Percentiles rank a stretch among this genome's conserved stretches.
Evolutionary conservation across 2,113 vertebrate genomes (phyloP).

Genomic region (Ochotona princeps): DNA sequence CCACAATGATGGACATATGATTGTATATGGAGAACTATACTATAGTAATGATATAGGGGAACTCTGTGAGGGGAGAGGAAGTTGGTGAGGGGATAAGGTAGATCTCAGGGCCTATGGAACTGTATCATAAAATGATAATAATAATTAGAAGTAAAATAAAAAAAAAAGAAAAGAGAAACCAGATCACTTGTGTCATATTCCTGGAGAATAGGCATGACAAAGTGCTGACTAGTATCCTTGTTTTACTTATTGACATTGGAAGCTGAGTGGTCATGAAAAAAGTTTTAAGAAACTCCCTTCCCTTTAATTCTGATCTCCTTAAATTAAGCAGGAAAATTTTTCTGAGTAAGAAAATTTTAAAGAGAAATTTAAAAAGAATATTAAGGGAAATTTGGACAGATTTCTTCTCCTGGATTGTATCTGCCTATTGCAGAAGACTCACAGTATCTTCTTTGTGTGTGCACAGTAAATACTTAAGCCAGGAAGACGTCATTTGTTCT

Average conservation of each 20-base stretch:
- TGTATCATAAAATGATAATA: too few species aligned
- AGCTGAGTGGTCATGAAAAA: background rate
- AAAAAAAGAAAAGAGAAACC: background rate
- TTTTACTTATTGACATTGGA: slow-evolving; percentile 15
- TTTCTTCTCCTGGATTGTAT: background rate
- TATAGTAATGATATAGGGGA: too few species aligned
- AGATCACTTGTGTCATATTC: background rate
- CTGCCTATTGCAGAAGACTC: background rate
- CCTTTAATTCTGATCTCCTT: background rate
- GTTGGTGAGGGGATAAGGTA: too few species aligned
- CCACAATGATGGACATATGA: too few species aligned
- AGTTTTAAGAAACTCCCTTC: background rate
- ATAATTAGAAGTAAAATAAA: too few species aligned
- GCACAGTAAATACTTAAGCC: too few species aligned
- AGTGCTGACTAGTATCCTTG: background rate
- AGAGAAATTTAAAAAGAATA: background rate
- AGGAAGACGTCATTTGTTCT: too few species aligned
- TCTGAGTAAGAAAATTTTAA: background rate
- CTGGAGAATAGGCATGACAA: background rate
- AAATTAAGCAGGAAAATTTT: background rate
- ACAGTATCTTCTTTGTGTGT: too few species aligned
- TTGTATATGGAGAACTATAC: too few species aligned
- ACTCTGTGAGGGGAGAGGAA: too few species aligned
- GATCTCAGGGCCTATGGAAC: too few species aligned
- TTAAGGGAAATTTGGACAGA: background rate